These are phyloP conservation scores for Pachycephala philippinensis DNA, from an alignment of 2,113 vertebrate species.

Conservation along the genomic window DNA sequence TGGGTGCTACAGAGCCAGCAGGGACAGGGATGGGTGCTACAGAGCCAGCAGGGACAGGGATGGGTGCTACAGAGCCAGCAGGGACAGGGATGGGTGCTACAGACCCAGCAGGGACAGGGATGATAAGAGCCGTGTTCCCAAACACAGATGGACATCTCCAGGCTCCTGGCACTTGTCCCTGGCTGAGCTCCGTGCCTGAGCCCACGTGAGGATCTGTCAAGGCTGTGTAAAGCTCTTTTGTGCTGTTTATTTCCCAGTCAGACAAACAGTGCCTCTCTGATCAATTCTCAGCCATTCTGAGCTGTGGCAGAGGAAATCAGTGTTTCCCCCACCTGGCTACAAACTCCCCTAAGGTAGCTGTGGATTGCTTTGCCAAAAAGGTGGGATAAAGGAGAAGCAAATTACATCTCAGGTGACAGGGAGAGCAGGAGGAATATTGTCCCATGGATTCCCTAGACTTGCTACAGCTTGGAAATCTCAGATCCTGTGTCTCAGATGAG, in stretches of 20 bases:
- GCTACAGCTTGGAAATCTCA: not conserved
- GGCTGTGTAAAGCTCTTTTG: not conserved
- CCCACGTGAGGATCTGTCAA: not conserved
- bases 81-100: too few species aligned
- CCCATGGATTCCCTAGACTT: not conserved
- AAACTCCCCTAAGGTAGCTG: fast-evolving
- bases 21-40: too few species aligned
- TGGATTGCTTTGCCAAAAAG: not conserved
- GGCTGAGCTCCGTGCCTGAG: not conserved
- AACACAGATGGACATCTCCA: not conserved
- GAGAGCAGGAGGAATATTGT: not conserved
- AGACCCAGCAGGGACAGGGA: not conserved
- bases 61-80: too few species aligned
- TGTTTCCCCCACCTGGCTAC: not conserved
- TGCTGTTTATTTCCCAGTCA: not conserved
- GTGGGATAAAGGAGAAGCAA: not conserved
- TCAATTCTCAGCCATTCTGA: not conserved
- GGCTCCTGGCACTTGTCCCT: not conserved
- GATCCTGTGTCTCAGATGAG: not conserved
- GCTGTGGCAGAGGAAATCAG: not conserved
- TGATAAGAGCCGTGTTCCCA: not conserved
- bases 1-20: too few species aligned
- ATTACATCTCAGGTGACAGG: not conserved
- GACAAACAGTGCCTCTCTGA: not conserved
- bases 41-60: fast-evolving